Evolutionary conservation across 2,888 invertebrate genomes (phyloP).

Genomic region (Limnephilus rhombicus): DNA sequence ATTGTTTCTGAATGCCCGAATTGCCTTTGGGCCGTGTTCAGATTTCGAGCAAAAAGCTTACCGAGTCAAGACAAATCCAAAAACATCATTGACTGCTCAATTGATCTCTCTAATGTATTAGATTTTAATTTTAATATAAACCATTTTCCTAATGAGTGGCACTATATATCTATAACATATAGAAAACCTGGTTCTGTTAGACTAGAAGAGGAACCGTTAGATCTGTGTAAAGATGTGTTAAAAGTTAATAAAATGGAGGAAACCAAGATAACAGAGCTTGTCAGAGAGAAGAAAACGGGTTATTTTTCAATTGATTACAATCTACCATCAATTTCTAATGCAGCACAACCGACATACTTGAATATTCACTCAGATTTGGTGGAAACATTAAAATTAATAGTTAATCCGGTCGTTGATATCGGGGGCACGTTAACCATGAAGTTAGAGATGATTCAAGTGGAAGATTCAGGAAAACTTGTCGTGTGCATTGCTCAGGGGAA

Average conservation of each 20-base stretch:
- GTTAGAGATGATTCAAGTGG: not conserved
- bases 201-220: not conserved
- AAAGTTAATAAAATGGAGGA: not conserved
- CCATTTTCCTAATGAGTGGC: conserved; percentile 22
- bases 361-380: not conserved
- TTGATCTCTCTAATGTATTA: not conserved
- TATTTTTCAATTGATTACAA: conserved; percentile 29
- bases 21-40: conserved; percentile 21
- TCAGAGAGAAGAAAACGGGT: not conserved
- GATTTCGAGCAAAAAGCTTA: conserved; percentile 9
- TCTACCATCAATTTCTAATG: not conserved
- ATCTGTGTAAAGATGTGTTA: not conserved
- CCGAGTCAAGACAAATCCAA: not conserved
- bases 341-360: not conserved
- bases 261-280: not conserved
- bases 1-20: not conserved
- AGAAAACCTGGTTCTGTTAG: not conserved
- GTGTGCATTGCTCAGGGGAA: conserved; percentile 7
- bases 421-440: conserved; percentile 38
- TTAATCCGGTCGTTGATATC: conserved; percentile 21
- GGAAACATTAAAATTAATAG: conserved; percentile 7
- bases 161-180: conserved; percentile 26
- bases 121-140: not conserved
- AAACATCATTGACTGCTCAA: conserved; percentile 9
- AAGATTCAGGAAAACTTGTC: conserved; percentile 3